These are phyloP conservation scores for Esox lucius DNA, from an alignment of 2,797 vertebrate species.

Conservation along the genomic window DNA sequence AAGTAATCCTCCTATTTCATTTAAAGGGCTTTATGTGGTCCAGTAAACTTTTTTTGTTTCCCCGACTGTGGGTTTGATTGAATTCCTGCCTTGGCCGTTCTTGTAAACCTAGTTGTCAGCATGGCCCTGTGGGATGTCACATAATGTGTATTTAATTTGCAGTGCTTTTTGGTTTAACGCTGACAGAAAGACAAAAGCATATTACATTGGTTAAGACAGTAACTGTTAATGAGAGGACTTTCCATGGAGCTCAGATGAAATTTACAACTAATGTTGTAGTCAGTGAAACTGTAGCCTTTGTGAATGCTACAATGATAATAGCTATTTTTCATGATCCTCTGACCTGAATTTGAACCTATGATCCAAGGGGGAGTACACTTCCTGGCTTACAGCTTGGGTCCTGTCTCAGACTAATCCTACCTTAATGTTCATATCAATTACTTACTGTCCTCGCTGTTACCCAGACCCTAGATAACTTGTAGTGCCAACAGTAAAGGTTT, in stretches of 20 bases:
- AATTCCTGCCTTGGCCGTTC: not conserved
- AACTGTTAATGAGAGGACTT: not conserved
- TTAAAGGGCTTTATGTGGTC: not conserved
- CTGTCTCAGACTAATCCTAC: slow-evolving; percentile 14
- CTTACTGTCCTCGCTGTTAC: not conserved
- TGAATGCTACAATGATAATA: not conserved
- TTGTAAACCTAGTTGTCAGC: not conserved
- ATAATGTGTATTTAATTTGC: not conserved
- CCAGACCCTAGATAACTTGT: slow-evolving; percentile 13
- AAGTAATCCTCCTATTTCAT: not conserved
- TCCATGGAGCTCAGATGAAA: not conserved
- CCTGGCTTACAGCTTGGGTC: not conserved
- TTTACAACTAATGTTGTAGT: not conserved
- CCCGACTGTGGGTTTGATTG: not conserved
- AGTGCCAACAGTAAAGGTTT: slow-evolving; percentile 16
- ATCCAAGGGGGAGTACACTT: not conserved
- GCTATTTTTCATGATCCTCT: not conserved
- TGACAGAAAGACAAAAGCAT: not conserved
- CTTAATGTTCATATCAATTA: slow-evolving; percentile 7
- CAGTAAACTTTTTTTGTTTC: not conserved
- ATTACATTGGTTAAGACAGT: not conserved
- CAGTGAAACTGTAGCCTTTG: not conserved
- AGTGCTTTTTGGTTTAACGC: not conserved
- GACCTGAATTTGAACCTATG: no score
- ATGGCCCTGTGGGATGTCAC: not conserved